Base-by-base conservation (phyloP, 2,797 vertebrate species). In the Bovichtus diacanthus region DNA sequence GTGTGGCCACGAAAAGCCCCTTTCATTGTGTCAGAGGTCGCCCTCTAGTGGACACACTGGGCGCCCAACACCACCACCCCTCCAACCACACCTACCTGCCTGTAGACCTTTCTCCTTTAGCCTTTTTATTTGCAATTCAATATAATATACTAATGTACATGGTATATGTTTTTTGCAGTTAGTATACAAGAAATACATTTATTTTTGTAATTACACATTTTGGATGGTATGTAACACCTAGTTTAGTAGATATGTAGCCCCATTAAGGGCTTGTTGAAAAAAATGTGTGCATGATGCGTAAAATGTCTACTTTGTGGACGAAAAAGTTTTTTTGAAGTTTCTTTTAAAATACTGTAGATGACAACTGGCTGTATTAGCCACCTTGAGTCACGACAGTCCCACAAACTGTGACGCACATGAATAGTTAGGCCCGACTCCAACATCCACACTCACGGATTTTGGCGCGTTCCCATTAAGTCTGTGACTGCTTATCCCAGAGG, bases 31-130 rank as follows among this genome's bases (percentile, higher is more conserved):
- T 85, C 67, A 85, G 53, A 90, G 74, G 90, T 82, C 56, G 78
- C 93, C 94, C 94, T 90, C 93, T 95, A 80, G 92, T 94, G 94
- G 93, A 60, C 34, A 51, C 34, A 70, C 31, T 39, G 41, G 19
- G 29, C 46, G 23, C 21, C 9, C 41, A 21, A 23, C 25, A 13
- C 51, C 69, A 34, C 36, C 31, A 21, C 23, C 16, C 36, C 12
- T 21, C 16, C 8, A 27, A 16, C 72, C 60, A 78, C 55, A 65
- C 75, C 59, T 63, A 19, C 63, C 39, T 66, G 60, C 46, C 44
- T 27, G 21, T 5, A 12, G 2, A 47, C 9, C 36, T 4, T 29
- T 36, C 31, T 39, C 34, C 6, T 68, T 51, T 43, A 29, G 6
- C 13, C 41, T 27, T 65, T 53, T 72, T 50, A 55, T 38, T 8